These are phyloP conservation scores for Ylistrum balloti DNA, from an alignment of 1,140 invertebrate genomes.

Conservation along the genomic window DNA sequence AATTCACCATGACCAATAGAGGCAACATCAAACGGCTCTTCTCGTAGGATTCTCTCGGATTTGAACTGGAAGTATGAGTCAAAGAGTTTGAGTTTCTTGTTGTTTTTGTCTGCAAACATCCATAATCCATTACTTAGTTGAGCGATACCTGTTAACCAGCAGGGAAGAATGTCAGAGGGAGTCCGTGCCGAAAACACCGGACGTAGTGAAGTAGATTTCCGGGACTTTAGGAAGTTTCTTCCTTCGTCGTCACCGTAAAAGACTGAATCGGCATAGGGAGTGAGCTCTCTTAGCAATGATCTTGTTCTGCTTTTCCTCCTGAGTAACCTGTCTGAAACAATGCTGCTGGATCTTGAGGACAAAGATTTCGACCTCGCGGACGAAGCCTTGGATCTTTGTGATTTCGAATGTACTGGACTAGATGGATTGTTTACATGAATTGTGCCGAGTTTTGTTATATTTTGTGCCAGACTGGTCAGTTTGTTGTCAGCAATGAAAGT, in stretches of 20 bases:
- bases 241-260: background rate
- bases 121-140: conserved; percentile 33
- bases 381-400: background rate
- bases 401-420: background rate
- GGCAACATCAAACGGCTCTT: conserved; percentile 53
- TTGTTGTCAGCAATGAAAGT: background rate
- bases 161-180: conserved; percentile 47
- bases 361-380: background rate
- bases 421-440: background rate
- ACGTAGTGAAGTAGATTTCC: background rate
- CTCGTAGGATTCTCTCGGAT: conserved; percentile 47
- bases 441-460: background rate
- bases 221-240: background rate
- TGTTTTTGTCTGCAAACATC: conserved; percentile 57
- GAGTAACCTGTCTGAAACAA: background rate
- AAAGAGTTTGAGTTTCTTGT: conserved; percentile 58
- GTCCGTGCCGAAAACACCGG: conserved; percentile 23
- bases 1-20: background rate
- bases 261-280: background rate
- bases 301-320: background rate
- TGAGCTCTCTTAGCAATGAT: background rate
- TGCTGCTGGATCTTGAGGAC: background rate
- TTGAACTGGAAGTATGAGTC: conserved; percentile 46
- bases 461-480: background rate
- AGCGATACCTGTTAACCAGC: conserved; percentile 55